Evolutionary conservation across 2,797 vertebrate genomes (phyloP).

Genomic region (Labroides dimidiatus): DNA sequence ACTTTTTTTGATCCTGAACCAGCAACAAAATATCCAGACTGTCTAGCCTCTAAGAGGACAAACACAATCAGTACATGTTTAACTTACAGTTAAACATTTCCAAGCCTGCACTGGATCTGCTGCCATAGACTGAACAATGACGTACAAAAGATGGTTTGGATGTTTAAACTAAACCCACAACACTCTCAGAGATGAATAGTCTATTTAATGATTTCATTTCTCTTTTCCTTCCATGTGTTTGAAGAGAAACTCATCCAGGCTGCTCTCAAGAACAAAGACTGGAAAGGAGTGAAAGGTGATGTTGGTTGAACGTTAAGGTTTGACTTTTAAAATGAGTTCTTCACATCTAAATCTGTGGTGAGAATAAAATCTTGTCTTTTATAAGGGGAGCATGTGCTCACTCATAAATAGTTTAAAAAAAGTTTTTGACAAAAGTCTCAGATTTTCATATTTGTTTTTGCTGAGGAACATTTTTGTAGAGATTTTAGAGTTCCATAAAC

Average conservation of each 20-base stretch:
- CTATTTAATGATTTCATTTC: too few species aligned
- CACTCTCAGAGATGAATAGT: too few species aligned
- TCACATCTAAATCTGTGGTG: constrained; percentile 7
- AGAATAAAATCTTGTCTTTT: neutral
- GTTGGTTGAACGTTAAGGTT: too few species aligned
- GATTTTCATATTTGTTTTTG: neutral
- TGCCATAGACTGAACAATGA: neutral
- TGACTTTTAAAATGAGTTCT: neutral
- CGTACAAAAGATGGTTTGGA: neutral
- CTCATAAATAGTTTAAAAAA: neutral
- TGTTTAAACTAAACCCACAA: neutral
- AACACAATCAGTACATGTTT: neutral
- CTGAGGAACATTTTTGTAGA: too few species aligned
- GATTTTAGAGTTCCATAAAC: neutral
- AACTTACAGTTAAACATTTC: constrained; percentile 9
- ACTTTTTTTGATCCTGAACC: neutral
- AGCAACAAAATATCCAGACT: neutral
- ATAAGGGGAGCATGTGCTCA: neutral
- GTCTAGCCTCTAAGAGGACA: neutral
- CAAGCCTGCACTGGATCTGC: neutral
- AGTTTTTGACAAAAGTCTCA: too few species aligned
- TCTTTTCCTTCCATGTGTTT: too few species aligned
- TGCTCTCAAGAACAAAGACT: too few species aligned
- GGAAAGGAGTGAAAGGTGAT: too few species aligned
- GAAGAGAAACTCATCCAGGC: too few species aligned